phyloP scores from a whole-genome alignment of 2,113 vertebrate species.

The Galemys pyrenaicus region DNA sequence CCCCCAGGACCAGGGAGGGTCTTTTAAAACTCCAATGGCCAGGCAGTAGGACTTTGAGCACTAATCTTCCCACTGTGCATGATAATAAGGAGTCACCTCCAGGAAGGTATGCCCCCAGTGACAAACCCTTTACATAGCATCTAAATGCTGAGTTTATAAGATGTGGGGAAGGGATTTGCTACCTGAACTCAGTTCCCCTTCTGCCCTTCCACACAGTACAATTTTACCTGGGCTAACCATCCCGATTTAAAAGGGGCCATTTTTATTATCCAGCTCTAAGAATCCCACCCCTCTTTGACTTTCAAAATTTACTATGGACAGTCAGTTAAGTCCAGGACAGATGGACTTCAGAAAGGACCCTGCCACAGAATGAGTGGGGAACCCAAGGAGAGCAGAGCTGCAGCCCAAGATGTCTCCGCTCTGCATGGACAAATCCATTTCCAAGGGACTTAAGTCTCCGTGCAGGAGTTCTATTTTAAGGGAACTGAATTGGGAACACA shows the following conservation, averaged over 20 bases:
- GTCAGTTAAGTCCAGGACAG: neutral
- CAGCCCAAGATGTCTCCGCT: neutral
- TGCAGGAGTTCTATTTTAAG: slow-evolving; percentile 73
- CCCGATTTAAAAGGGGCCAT: neutral
- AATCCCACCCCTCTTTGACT: neutral
- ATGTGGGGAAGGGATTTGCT: neutral
- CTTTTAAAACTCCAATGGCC: slow-evolving; percentile 58
- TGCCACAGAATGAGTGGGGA: neutral
- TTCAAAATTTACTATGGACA: neutral
- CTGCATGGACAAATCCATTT: slow-evolving; percentile 7
- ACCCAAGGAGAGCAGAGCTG: neutral
- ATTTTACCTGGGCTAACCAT: neutral
- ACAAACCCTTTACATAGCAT: slow-evolving; percentile 62
- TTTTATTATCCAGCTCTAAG: slow-evolving; percentile 11
- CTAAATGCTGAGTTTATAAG: neutral
- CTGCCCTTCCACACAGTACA: neutral
- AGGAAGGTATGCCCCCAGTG: slow-evolving; percentile 58
- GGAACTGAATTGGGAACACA: slow-evolving; percentile 72
- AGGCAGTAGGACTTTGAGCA: neutral
- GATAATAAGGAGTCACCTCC: slow-evolving; percentile 17
- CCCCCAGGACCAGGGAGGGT: neutral
- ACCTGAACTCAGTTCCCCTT: neutral
- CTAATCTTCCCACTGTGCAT: slow-evolving; percentile 28
- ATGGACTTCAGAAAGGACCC: neutral
- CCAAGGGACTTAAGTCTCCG: slow-evolving; percentile 19